Evolutionary conservation across 2,113 vertebrate genomes (phyloP), one percentile per base, ranked within the genome.

Genomic region (Lichenostomus cassidix): DNA sequence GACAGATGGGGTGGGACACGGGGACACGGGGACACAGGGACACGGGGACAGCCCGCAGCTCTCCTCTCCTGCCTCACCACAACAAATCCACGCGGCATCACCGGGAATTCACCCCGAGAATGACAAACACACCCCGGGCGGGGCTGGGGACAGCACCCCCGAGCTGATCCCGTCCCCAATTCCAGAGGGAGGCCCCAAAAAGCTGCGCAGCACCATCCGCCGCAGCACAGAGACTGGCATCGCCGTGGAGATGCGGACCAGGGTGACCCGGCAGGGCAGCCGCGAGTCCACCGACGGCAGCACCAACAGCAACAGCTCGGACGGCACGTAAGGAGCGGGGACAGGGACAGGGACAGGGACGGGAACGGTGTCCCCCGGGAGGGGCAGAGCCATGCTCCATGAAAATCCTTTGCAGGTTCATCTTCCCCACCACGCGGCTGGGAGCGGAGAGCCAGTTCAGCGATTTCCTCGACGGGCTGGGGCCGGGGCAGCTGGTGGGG

Each of bases 391-490:
- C 16, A 46, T 35, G 62, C 85, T 55, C 86, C 50, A 11, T 4
- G 2, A 1, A 47, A 49, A n/a, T 49, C 33, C 23, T 77, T 60
- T 29, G 70, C 96, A 99, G 99, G 96, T 99, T 99, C 97, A 98
- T 99, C 97, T 99, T 99, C 92, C 99, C 99, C 39, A 99, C 98
- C 12, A 98, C 98, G 7, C 98, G 99, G 41, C 97, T 99, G 41
- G 99, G 99, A 6, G 98, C 99, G 0, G 99, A 99, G 97, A 99
- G 99, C 97, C 99, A 99, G 93, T 99, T 99, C 98, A 99, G 99
- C 9, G 99, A 99, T 94, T 99, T 99, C 91, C 98, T 99, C 68
- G 99, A 99, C 53, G 99, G 99, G 60, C 97, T 99, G 62, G 99
- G 99, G 33, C 99, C 99, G 3, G 99, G 99, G 52, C 99, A 99